Base-by-base conservation (phyloP, 2,797 vertebrate genomes). In the Megaceryle alcyon region DNA sequence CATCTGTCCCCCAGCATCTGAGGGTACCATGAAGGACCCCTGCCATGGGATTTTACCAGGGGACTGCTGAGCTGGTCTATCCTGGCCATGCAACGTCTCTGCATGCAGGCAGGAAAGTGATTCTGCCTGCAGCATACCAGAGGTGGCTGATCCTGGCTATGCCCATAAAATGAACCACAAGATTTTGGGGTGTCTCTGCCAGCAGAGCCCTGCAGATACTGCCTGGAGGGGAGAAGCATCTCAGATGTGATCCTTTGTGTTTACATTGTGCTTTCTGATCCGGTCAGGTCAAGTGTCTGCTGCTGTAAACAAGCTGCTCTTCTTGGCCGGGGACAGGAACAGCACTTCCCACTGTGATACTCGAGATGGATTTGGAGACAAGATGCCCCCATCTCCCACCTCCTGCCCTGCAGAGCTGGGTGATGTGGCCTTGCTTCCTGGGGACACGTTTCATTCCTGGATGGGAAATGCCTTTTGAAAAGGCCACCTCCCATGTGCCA, bases 61-160 rank as follows among this genome's bases (percentile, higher is more conserved):
- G 44, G 10, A 49, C 3, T 0, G 0, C 57, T 23, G 44, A 43
- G n/a, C 49, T 33, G 63, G 11, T 33, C 60, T 76, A 16, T 37
- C 28, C 37, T 6, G 7, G 9, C 59, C 44, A 71, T 8, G 4
- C 35, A 28, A 3, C 5, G 1, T 72, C 46, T 31, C 19, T 0
- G 1, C 16, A 49, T 0, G 8, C 21, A 56, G 29, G 69, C 4
- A 7, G 46, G 66, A 61, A 59, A 64, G 12, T 3, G 3, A 66
- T 77, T 68, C 56, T 60, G 35, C 28, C 63, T 1, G 2, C 23
- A 35, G 71, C 0, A 0, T 16, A 31, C 59, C 90, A 60, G 46
- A 33, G 37, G 37, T 0, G 0, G 25, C 44, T 1, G 0, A 31
- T 31, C 48, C 84, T 49, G 73, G 78, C 81, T 75, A 14, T 0